These are phyloP conservation scores for Neomorphus geoffroyi DNA, from an alignment of 2,797 vertebrate species.

Conservation along the genomic window DNA sequence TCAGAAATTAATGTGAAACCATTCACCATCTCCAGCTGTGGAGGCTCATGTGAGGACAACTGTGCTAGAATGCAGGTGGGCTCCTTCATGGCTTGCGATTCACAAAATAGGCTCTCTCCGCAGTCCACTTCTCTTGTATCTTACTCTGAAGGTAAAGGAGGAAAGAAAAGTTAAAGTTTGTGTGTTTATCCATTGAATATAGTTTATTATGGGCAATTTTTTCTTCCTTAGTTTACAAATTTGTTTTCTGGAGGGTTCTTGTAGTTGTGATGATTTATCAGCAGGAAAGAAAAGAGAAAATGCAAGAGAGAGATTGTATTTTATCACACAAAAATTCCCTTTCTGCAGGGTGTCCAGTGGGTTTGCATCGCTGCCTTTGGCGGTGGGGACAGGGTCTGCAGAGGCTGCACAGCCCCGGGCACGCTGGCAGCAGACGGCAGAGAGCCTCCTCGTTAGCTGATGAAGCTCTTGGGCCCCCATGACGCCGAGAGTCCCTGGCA, in stretches of 20 bases:
- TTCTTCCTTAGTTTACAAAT: neutral
- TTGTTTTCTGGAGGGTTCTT: neutral
- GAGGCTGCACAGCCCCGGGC: neutral
- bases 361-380: neutral
- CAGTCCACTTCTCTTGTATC: neutral
- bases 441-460: neutral
- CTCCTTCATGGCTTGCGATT: neutral
- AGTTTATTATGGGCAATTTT: neutral
- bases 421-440: neutral
- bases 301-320: neutral
- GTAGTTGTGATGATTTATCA: neutral
- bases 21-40: neutral
- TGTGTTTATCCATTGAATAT: neutral
- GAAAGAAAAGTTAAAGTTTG: neutral
- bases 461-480: neutral
- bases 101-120: neutral
- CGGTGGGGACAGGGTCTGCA: fast-evolving
- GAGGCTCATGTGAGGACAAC: neutral
- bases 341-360: fast-evolving
- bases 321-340: neutral
- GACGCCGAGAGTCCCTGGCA: neutral
- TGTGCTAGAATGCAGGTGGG: neutral
- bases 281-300: neutral
- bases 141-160: neutral
- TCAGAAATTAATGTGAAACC: neutral